Evolutionary conservation across 2,888 invertebrate genomes (phyloP).

Genomic region (Halocaridina rubra): DNA sequence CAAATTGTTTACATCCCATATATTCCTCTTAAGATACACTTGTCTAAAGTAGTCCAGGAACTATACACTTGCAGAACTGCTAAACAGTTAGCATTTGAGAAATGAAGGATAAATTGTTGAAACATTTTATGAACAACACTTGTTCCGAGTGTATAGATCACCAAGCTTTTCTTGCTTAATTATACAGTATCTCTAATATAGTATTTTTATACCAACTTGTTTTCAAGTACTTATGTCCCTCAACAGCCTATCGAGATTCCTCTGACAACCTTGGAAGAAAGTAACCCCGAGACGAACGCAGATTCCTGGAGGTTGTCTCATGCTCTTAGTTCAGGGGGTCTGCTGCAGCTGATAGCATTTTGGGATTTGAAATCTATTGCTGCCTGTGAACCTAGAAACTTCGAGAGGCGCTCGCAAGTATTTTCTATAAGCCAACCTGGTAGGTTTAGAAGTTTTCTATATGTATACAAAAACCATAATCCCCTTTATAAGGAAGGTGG

Average conservation of each 20-base stretch:
- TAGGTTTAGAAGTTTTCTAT: background rate
- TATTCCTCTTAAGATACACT: background rate
- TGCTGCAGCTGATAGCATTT: constrained; percentile 49
- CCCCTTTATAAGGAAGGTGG: no score
- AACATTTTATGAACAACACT: background rate
- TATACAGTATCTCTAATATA: no score
- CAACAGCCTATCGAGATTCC: constrained; percentile 51
- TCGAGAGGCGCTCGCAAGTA: constrained; percentile 29
- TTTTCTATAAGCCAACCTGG: constrained; percentile 58
- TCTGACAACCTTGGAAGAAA: constrained; percentile 15
- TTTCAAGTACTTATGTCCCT: no score
- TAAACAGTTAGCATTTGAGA: background rate
- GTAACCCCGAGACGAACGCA: background rate
- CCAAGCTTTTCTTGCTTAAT: no score
- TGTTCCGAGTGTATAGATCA: no score
- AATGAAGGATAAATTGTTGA: background rate
- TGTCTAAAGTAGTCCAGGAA: background rate
- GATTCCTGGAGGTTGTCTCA: constrained; percentile 37
- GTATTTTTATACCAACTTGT: no score
- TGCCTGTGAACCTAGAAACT: constrained; percentile 20
- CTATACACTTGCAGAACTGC: background rate
- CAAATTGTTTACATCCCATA: no score
- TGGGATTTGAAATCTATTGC: constrained; percentile 36
- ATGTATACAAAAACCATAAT: no score
- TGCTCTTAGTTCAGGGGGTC: constrained; percentile 32